Percentiles rank a stretch among this genome's conserved stretches.
Evolutionary conservation across 2,888 invertebrate species (phyloP).

Genomic region (Machimus atricapillus): DNA sequence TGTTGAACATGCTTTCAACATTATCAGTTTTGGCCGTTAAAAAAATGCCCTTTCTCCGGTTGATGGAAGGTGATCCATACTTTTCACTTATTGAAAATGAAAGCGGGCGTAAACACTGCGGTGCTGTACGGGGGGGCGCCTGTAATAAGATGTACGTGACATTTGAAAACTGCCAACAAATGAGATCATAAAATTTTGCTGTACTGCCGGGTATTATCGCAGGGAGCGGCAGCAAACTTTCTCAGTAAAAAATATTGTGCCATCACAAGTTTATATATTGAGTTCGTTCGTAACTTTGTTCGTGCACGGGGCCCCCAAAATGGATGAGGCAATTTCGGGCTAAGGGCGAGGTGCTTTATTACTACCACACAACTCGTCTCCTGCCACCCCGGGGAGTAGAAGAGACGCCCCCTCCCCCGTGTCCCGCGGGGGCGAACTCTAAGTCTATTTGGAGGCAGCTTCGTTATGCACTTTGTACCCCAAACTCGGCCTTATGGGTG

Average conservation of each 20-base stretch:
- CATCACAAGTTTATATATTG: slow-evolving; percentile 4
- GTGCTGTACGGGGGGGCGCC: neutral
- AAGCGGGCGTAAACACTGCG: neutral
- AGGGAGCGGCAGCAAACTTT: neutral
- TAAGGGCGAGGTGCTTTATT: neutral
- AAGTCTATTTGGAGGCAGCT: neutral
- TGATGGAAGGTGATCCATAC: neutral
- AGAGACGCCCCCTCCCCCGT: neutral
- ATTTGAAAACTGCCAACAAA: slow-evolving; percentile 21
- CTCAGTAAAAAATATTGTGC: slow-evolving; percentile 4
- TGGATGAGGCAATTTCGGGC: slow-evolving; percentile 13
- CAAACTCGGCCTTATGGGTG: neutral
- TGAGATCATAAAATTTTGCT: slow-evolving; percentile 26
- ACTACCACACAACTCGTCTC: neutral
- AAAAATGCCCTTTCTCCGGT: neutral
- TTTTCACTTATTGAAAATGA: neutral
- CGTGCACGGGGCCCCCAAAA: neutral
- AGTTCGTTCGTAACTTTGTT: neutral
- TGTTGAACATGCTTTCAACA: neutral
- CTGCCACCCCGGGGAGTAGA: neutral
- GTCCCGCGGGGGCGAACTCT: neutral
- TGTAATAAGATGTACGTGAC: slow-evolving; percentile 23
- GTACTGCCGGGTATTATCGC: neutral
- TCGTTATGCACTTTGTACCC: neutral
- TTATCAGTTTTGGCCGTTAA: neutral